phyloP scores from a whole-genome alignment of 2,888 invertebrate species.

The Harpalus rubripes region DNA sequence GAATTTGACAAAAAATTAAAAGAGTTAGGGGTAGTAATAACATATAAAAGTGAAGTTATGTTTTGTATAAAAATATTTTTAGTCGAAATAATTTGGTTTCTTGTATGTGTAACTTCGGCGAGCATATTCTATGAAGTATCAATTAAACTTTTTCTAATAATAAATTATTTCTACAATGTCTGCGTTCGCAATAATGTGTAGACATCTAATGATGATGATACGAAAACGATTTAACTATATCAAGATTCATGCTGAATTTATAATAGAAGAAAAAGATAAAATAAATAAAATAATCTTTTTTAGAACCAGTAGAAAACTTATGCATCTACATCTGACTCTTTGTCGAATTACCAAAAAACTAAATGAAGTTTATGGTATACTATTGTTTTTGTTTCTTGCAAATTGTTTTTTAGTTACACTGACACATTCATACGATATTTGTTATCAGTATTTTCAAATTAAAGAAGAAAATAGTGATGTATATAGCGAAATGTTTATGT shows the following conservation, averaged over 20 bases:
- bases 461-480: neutral
- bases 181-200: neutral
- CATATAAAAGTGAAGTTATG: neutral
- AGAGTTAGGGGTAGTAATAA: constrained; percentile 3
- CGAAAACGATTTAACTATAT: neutral
- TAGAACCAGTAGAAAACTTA: neutral
- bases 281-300: neutral
- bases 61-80: neutral
- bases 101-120: neutral
- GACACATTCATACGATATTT: neutral
- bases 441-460: neutral
- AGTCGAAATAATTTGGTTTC: neutral
- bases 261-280: neutral
- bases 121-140: neutral
- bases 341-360: constrained; percentile 13
- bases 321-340: constrained; percentile 16
- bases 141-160: neutral
- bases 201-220: neutral
- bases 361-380: constrained; percentile 8
- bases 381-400: neutral
- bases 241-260: neutral
- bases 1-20: constrained; percentile 10
- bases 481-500: neutral
- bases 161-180: neutral
- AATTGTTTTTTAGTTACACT: neutral